Evolutionary conservation across 2,113 vertebrate species (phyloP), one percentile per base, ranked within the genome.

Genomic region (Gila orcuttii): DNA sequence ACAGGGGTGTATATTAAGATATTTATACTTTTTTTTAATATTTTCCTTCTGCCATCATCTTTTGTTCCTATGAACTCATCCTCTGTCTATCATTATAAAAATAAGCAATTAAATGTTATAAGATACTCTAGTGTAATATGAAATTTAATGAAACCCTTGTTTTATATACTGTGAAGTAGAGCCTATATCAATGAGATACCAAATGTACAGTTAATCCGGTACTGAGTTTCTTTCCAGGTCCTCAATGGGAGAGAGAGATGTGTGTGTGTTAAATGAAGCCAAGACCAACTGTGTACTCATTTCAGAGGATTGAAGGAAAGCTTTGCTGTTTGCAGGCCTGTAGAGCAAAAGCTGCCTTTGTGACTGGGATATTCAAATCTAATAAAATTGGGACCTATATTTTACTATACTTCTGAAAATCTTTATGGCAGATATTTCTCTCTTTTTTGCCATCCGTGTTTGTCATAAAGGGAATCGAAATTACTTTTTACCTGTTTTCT

Each of bases 1-100:
- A 89, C 83, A 84, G 91, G 90, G 88, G 85, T 90, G 89, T 93
- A 93, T 93, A 94, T 93, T 93, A 93, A 94, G 91, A 93, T 95
- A 93, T 95, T 94, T 95, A 94, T 94, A 94, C 88, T 89, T 86
- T 90, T 89, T 78, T 60, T 90, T 90, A 66, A 91, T 92, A 84
- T 90, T 47, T 90, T 71, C 87, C 79, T 86, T 91, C 75, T 82
- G 2, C 82, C 88, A 89, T 89, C 81, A 86, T 82, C 89, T 84
- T 90, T 87, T 71, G 89, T 88, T 90, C 69, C 88, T 90, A 89
- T 76, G 19, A 73, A 50, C 86, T 85, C 89, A 86, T 87, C 88
- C 87, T 90, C 83, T 52, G 50, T 52, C 50, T 89, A 88, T 92
- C 88, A 91, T 82, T 90, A 86, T 89, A 76, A 90, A 88, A 78